These are phyloP conservation scores for Paradoxurus hermaphroditus DNA, from an alignment of 2,113 vertebrate genomes.

Conservation along the genomic window DNA sequence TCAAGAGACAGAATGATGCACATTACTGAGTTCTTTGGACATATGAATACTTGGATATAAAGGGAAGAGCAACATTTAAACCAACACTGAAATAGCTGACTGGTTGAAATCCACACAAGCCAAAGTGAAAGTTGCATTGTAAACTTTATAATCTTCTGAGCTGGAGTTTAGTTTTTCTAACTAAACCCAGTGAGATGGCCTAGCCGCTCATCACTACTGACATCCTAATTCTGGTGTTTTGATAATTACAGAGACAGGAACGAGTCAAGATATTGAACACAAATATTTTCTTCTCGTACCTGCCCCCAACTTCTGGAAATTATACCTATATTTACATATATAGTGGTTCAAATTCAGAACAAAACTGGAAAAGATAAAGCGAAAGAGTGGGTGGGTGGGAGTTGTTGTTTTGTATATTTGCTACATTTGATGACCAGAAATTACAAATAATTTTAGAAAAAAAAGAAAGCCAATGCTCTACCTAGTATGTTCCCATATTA, in stretches of 20 bases:
- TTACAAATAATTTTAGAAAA: background rate
- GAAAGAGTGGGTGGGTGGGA: fast-evolving
- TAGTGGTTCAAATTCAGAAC: background rate
- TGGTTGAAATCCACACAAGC: background rate
- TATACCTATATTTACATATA: background rate
- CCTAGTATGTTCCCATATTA: background rate
- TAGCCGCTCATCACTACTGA: background rate
- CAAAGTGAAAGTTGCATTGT: background rate
- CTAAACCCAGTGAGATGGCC: background rate
- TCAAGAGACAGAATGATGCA: background rate
- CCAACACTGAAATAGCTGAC: background rate
- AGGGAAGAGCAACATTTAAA: background rate
- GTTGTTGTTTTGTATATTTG: background rate
- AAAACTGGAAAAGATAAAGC: background rate
- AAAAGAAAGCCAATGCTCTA: background rate
- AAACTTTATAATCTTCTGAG: background rate
- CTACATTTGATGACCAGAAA: background rate
- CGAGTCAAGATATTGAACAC: background rate
- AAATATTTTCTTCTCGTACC: background rate
- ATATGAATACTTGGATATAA: background rate
- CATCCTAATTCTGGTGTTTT: background rate
- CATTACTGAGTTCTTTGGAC: background rate
- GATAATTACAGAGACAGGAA: background rate
- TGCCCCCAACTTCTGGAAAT: background rate
- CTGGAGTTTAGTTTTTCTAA: background rate